Percentiles rank a stretch among this genome's conserved stretches.
Evolutionary conservation across 2,113 vertebrate genomes (phyloP).

Genomic region (Ptilonorhynchus violaceus): DNA sequence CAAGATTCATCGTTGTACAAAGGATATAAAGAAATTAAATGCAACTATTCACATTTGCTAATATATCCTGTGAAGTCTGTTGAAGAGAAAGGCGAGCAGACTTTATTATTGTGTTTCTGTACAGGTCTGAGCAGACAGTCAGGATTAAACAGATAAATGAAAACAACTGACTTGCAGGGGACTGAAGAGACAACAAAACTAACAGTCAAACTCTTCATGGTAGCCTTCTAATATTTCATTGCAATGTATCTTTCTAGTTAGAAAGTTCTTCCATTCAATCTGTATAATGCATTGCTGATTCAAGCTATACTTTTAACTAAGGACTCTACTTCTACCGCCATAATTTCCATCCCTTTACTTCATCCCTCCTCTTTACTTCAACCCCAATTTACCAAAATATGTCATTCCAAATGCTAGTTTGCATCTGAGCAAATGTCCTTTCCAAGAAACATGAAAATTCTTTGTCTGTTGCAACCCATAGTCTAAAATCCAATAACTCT

Average conservation of each 20-base stretch:
- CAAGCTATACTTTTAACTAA: not conserved
- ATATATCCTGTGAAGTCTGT: not conserved
- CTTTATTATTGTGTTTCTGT: not conserved
- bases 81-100: not conserved
- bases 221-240: not conserved
- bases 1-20: slow-evolving; percentile 5
- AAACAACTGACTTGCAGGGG: not conserved
- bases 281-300: not conserved
- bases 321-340: rapidly evolving
- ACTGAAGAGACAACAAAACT: not conserved
- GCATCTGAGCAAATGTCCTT: not conserved
- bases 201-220: not conserved
- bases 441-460: not conserved
- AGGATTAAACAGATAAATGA: not conserved
- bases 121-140: not conserved
- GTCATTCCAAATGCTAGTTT: not conserved
- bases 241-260: not conserved
- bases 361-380: not conserved
- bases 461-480: not conserved
- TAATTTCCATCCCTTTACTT: not conserved
- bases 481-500: not conserved
- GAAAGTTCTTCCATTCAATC: not conserved
- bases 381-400: not conserved
- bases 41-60: not conserved
- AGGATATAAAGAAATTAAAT: slow-evolving; percentile 10